Base-by-base conservation (phyloP, 1,140 invertebrate species). In the Drosophila bocki region DNA sequence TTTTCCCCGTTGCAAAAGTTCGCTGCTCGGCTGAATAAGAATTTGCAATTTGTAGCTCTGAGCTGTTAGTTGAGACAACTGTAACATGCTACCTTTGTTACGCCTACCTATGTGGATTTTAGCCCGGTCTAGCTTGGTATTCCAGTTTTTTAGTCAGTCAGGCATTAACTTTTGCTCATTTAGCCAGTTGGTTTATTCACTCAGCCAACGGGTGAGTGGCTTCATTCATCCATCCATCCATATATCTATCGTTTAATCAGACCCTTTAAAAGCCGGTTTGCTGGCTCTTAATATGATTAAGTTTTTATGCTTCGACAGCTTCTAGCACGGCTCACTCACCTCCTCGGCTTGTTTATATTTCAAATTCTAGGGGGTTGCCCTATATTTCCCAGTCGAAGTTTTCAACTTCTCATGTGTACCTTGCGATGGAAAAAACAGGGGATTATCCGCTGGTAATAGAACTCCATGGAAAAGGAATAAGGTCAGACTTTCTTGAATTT, bases 221-320 rank as follows among this genome's bases (percentile, higher is more conserved):
- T 62, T 44, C 32, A 62, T 65, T 62, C 62, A 65, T 60, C 54
- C 61, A 59, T 41, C 41, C 41, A 59, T 47, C 53, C 13, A 54
- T 54, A 39, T 26, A 39, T 56, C 57, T 67, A 58, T 67, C 80
- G 69, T 71, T 80, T 84, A 63, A 72, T 74, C 70, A 51, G 68
- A 59, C 51, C 68, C 61, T 75, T 70, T 68, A 39, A 48, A 42
- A 72, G 56, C 68, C 45, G 67, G 68, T 72, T 74, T 60, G 19
- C 45, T 19, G 48, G 44, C 67, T 71, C 53, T 62, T 81, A 70
- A 85, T 85, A 75, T 85, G 63, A 82, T 81, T 78, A 86, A 78
- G 82, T 78, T 86, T 74, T 78, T 70, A 86, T 85, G 82, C 82
- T 81, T 85, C 82, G 82, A 81, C 82, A 82, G 82, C 64, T 84